Base-by-base conservation (phyloP, 1,140 invertebrate genomes). In the Bombus haemorrhoidalis region DNA sequence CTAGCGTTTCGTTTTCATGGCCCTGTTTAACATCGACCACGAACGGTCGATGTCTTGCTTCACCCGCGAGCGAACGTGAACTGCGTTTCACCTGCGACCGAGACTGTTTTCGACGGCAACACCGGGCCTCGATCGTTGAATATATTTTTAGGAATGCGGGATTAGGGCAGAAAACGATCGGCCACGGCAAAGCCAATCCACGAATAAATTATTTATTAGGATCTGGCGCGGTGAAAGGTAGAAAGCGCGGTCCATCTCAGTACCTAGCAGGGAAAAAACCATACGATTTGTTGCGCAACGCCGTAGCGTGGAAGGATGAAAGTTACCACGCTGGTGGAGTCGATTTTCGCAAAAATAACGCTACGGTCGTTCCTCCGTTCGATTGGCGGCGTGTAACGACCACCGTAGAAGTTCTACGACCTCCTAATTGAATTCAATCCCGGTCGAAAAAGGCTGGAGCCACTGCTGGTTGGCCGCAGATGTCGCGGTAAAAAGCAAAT, bases 391-490 rank as follows among this genome's bases (percentile, higher is more conserved):
- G 66, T 39, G 68, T 25, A 82, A 81, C 81, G 87, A 83, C 75
- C 84, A 89, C 72, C 84, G 32, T 80, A 43, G n/a, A 28, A 76
- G 80, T 72, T 77, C 32, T 53, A 76, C 43, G 76, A 81, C 39
- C 68, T 39, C 71, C n/a, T 84, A 87, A 89, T 90, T 75, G 78
- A 89, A 81, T 86, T 86, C 84, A 72, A 80, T 81, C 39, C 39
- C 47, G 59, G 10, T 47, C 15, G 69, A 77, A 76, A 39, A 74
- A 43, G 53, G 53, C 6, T 5, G 47, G n/a, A 3, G 25, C 41
- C 59, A n/a, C 9, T 22, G n/a, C 18, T 9, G 59, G 2, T 18
- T 34, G 43, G 41, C 8, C 59, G 59, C 81, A 68, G 81, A 89
- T 81, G 69, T 79, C 53, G 76, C 62, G 18, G 59, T 37, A 83